phyloP scores from a whole-genome alignment of 2,888 invertebrate species.

The Agapetus fuscipes region DNA sequence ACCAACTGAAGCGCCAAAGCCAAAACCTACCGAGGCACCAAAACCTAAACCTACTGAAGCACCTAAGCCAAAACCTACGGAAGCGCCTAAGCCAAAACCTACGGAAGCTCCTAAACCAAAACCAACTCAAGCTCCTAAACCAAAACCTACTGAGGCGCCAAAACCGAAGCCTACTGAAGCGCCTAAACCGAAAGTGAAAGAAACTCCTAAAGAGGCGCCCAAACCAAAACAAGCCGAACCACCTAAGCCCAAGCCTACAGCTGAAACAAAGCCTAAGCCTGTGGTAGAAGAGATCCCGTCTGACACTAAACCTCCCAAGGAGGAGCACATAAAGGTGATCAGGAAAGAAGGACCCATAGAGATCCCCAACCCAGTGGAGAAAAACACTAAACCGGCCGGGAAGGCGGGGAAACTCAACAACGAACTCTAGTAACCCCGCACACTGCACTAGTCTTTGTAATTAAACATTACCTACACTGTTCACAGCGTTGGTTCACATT shows the following conservation, averaged over 20 bases:
- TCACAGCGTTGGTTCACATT: too few relatives aligned
- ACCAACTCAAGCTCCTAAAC: slow-evolving; percentile 25
- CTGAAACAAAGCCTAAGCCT: slow-evolving; percentile 26
- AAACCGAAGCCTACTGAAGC: slow-evolving; percentile 22
- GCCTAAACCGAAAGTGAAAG: slow-evolving; percentile 23
- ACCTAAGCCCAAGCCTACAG: slow-evolving; percentile 18
- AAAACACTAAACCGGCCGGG: not conserved
- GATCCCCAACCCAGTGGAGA: slow-evolving; percentile 33
- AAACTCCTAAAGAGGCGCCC: slow-evolving; percentile 18
- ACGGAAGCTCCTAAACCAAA: slow-evolving; percentile 23
- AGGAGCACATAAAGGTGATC: slow-evolving; percentile 49
- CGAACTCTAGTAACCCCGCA: not conserved
- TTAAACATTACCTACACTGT: too few relatives aligned
- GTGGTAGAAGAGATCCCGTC: slow-evolving; percentile 45
- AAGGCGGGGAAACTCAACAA: not conserved
- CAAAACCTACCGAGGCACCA: slow-evolving; percentile 16
- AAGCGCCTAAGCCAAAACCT: slow-evolving; percentile 12
- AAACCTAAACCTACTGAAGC: slow-evolving; percentile 22
- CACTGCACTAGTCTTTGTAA: too few relatives aligned
- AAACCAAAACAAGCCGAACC: slow-evolving; percentile 20
- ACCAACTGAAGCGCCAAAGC: slow-evolving; percentile 20
- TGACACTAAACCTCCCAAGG: slow-evolving; percentile 43
- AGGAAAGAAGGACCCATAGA: slow-evolving; percentile 46
- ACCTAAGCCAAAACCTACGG: slow-evolving; percentile 21
- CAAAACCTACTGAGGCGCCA: slow-evolving; percentile 21